A percentile compares a stretch with the other conserved stretches of the same genome.
Conservation (phyloP, 2,888 invertebrate species). For the Dynastes maya region DNA sequence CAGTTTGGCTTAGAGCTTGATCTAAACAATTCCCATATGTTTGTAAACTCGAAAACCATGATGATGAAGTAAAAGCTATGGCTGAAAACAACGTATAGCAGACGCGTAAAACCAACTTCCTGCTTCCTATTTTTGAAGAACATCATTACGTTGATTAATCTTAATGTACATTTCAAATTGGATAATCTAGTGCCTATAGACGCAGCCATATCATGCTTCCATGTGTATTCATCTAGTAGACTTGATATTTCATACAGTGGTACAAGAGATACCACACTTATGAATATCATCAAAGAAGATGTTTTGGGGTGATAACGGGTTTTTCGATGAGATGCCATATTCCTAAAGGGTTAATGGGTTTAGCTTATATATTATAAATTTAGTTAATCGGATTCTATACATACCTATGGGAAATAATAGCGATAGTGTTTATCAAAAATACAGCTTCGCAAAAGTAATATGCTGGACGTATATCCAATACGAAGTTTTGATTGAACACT, state of each 20-base stretch:
- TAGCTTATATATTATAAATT: neutral
- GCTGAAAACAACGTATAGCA: constrained; percentile 26
- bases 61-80: constrained; percentile 38
- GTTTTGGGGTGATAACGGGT: constrained; percentile 42
- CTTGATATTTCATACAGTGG: constrained; percentile 40
- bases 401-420: constrained; percentile 46
- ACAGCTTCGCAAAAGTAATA: constrained; percentile 46
- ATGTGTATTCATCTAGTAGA: constrained; percentile 28
- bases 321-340: constrained; percentile 30
- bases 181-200: neutral
- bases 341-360: neutral
- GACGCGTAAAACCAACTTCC: constrained; percentile 39
- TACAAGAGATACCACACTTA: constrained; percentile 40
- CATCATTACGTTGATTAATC: constrained; percentile 31
- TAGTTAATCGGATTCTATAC: neutral
- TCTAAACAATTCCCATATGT: constrained; percentile 25
- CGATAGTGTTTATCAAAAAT: constrained; percentile 42
- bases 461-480: neutral
- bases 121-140: constrained; percentile 37
- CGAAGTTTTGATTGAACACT: too few species aligned
- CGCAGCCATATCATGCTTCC: neutral
- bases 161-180: constrained; percentile 28
- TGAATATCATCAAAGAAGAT: constrained; percentile 36
- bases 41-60: constrained; percentile 12
- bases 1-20: constrained; percentile 10